Evolutionary conservation across 2,888 invertebrate species (phyloP), one percentile per base, ranked within the genome.

Genomic region (Troides oblongomaculatus): DNA sequence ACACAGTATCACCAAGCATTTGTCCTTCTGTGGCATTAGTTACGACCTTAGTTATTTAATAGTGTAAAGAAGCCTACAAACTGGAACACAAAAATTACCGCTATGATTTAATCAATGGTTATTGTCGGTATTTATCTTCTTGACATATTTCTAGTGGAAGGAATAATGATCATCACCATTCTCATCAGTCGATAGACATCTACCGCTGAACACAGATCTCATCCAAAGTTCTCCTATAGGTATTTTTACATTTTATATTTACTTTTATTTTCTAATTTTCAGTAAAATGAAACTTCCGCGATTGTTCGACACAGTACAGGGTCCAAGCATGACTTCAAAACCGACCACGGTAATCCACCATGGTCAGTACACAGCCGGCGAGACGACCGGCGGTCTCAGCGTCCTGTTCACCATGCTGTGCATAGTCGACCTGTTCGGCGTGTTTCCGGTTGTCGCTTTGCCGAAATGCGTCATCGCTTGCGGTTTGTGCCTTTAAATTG

Each of bases 401-500:
- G 90, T 96, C 4, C 82, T 95, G 62, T 95, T 96, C 81, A 95
- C 96, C 0, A 92, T 95, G 18, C 90, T 97, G 58, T 97, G 97
- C 83, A 95, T 97, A 39, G 93, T 97, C 23, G 97, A 97, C 83
- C 93, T 97, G 62, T 97, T 97, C 80, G 97, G 97, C 59, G 96
- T 97, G 0, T 97, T 97, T 80, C 97, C 97, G 0, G 94, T 97
- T 2, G 94, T 97, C 18, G 94, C 96, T 0, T 84, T 97, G 69
- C 97, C 97, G 0, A 94, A 95, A 75, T 93, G 96, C 39, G 93
- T 97, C 30, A 95, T 96, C 62, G 93, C 95, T 75, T 96, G 97
- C 81, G 97, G 97, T 96, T 81, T 93, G 83, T 77, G 43, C 46
- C 62, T 21, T 23, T 30, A 30, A 14, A 46, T 14, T 43, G 43